phyloP scores from a whole-genome alignment of 2,888 invertebrate species.

The Ochlodes sylvanus region DNA sequence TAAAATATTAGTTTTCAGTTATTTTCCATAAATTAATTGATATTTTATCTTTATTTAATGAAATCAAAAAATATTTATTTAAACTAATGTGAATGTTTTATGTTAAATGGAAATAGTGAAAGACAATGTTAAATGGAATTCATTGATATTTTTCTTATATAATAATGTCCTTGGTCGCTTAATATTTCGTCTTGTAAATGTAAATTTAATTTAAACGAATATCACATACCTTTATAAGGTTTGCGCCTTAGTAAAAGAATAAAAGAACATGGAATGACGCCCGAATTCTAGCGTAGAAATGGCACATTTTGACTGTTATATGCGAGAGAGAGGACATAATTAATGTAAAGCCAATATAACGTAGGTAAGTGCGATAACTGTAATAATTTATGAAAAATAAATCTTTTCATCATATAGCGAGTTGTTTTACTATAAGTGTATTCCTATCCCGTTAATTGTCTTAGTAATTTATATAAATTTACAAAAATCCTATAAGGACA shows the following conservation, averaged over 20 bases:
- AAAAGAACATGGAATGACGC: neutral
- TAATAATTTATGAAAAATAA: slow-evolving; percentile 37
- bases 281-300: neutral
- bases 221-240: neutral
- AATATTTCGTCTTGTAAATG: no score
- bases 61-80: neutral
- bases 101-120: no score
- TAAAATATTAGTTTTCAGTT: no score
- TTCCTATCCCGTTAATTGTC: no score
- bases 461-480: no score
- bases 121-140: no score
- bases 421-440: slow-evolving; percentile 1
- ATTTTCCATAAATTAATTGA: no score
- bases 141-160: no score
- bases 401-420: slow-evolving; percentile 17
- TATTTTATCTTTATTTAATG: neutral
- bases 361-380: neutral
- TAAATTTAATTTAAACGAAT: no score
- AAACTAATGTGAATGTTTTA: neutral
- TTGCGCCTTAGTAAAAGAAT: neutral
- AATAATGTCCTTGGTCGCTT: no score
- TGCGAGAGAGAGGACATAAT: neutral
- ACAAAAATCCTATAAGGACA: no score
- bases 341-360: neutral
- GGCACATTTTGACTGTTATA: neutral